Base-by-base conservation (phyloP, 92 coral and sea anemone genomes). In the Phenganax subtilis region DNA sequence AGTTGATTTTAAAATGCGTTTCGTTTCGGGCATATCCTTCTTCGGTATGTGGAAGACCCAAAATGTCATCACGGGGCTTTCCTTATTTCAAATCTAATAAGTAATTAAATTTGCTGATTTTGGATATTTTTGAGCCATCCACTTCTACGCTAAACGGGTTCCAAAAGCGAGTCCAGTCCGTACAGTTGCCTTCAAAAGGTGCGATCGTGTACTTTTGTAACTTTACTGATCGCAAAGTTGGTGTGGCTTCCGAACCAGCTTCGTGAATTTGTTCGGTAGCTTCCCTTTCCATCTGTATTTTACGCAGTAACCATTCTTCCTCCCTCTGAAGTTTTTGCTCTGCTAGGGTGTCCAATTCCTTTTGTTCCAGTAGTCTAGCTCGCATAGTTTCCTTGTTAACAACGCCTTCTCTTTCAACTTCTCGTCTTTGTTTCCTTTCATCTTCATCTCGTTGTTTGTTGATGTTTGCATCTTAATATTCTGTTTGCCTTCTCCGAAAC, bases 201-300 rank as follows among this genome's bases (percentile, higher is more conserved):
- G 90, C 55, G 25, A 84, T 89, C 57, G 76, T 84, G 84, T 86
- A 87, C 31, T 84, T 87, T 31, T 86, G 88, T 58, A 89, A 37
- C 59, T 76, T 89, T 56, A 80, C 84, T 37, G 88, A 54, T 55
- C 77, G 87, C 51, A 44, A 7, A 44, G 60, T 16, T 20, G 76
- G 29, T 27, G 64, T 68, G 47, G 52, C 71, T 14, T 25, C 85
- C 3, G 67, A 61, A 14, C 17, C 15, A 61, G 25, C 17, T 7
- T 61, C 67, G 47, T 37, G 47, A 37, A 37, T 37, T 37, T 37
- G 47, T 5, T 37, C 47, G 3, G 47, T 37, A 5, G 67, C 67
- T 17, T 61, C 67, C 25, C 15, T 61, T 61, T 61, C 67, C 67
- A 61, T 61, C 47, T 37, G 47, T 2, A 37, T 37, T 37, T 37